phyloP scores from a whole-genome alignment of 1,140 invertebrate genomes.

The Caenorhabditis tropicalis region DNA sequence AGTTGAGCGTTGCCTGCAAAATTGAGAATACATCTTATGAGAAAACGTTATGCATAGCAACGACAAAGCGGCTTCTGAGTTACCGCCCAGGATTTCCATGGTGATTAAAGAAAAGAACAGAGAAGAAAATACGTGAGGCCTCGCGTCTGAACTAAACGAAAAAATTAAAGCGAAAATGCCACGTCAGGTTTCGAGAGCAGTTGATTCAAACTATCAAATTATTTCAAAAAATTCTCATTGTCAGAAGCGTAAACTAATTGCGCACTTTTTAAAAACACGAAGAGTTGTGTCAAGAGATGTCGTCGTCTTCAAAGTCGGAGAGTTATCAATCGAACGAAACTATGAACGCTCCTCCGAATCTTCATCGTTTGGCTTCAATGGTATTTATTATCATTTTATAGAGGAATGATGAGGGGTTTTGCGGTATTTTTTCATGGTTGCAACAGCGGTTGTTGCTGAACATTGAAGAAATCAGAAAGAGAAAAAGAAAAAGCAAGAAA shows the following conservation, averaged over 20 bases:
- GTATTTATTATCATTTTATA: too few species aligned
- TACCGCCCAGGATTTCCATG: background rate
- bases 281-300: constrained; percentile 17
- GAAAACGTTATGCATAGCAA: too few species aligned
- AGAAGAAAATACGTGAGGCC: background rate
- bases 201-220: too few species aligned
- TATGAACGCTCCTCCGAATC: too few species aligned
- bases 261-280: background rate
- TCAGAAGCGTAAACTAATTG: background rate
- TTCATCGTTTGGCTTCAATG: background rate
- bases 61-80: too few species aligned
- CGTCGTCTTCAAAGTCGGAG: background rate
- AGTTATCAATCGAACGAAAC: background rate
- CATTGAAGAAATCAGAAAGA: too few species aligned
- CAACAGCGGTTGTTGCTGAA: too few species aligned
- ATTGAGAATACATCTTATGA: background rate
- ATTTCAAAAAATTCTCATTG: background rate
- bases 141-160: background rate
- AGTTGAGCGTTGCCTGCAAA: background rate
- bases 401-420: too few species aligned
- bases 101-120: background rate
- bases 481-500: too few species aligned
- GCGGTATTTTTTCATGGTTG: too few species aligned
- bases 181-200: too few species aligned
- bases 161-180: too few species aligned